A percentile compares a stretch with the other conserved stretches of the same genome.
These are phyloP conservation scores for Oenanthe oenanthe DNA, from an alignment of 2,113 vertebrate genomes.

Conservation along the genomic window DNA sequence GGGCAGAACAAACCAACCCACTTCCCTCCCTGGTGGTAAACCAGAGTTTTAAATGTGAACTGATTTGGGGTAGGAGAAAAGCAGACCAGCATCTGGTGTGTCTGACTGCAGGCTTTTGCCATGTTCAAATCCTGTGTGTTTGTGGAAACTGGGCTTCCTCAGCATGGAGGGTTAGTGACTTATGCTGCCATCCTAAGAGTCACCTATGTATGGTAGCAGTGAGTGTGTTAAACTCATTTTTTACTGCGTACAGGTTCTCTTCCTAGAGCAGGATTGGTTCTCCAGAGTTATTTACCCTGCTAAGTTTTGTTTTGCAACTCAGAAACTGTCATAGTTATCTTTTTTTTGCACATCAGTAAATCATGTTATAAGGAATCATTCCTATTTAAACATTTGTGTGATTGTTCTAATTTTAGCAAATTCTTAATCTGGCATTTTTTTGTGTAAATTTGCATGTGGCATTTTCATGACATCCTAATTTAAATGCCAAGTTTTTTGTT, in stretches of 20 bases:
- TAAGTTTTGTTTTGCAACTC: not conserved
- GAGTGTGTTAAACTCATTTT: not conserved
- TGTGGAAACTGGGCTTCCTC: not conserved
- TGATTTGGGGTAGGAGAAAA: not conserved
- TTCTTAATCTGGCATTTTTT: not conserved
- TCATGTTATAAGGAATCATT: accelerated
- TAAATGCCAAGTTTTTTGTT: not conserved
- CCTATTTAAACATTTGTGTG: not conserved
- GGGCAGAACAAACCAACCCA: not conserved
- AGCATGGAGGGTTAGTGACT: not conserved
- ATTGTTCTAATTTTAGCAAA: not conserved
- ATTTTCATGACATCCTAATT: not conserved
- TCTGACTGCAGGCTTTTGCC: not conserved
- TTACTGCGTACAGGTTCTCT: not conserved
- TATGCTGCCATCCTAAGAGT: not conserved
- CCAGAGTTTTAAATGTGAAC: not conserved
- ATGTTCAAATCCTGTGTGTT: not conserved
- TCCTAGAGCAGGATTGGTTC: not conserved
- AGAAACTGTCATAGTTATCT: not conserved
- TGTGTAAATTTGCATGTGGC: accelerated
- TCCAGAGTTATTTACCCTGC: not conserved
- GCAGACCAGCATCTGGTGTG: not conserved
- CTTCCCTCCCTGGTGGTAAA: conserved; percentile 24
- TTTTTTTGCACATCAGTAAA: not conserved
- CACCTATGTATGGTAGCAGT: not conserved